Evolutionary conservation across 2,888 invertebrate species (phyloP).

Genomic region (Notocelia uddmanniana): DNA sequence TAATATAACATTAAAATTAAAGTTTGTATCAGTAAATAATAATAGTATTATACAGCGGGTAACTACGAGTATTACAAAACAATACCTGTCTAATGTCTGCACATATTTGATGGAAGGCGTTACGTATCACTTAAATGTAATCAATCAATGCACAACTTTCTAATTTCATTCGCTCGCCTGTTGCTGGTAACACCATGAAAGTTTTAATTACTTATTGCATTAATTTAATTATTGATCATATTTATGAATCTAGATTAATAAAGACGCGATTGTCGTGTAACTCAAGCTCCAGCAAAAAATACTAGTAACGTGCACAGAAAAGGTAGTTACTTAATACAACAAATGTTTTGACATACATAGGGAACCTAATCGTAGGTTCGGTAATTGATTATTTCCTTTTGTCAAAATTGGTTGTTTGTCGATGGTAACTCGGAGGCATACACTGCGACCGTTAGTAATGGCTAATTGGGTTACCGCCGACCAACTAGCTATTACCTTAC

Average conservation of each 20-base stretch:
- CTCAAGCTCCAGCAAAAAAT: neutral
- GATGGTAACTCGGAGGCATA: constrained; percentile 44
- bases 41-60: constrained; percentile 18
- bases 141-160: constrained; percentile 42
- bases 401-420: neutral
- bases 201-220: neutral
- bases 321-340: no score
- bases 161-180: constrained; percentile 40
- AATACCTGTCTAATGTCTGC: constrained; percentile 37
- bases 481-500: constrained; percentile 69
- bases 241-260: neutral
- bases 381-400: neutral
- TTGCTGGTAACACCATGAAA: constrained; percentile 13
- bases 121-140: constrained; percentile 42
- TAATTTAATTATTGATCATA: neutral
- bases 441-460: constrained; percentile 57
- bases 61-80: constrained; percentile 39
- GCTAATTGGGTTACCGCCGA: constrained; percentile 74
- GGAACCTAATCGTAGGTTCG: neutral
- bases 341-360: no score
- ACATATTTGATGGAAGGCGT: constrained; percentile 38
- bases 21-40: no score
- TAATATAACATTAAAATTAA: no score
- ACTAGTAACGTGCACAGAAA: no score
- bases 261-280: neutral